Conservation (phyloP, 2,888 invertebrate genomes). For the Xanthia icteritia region DNA sequence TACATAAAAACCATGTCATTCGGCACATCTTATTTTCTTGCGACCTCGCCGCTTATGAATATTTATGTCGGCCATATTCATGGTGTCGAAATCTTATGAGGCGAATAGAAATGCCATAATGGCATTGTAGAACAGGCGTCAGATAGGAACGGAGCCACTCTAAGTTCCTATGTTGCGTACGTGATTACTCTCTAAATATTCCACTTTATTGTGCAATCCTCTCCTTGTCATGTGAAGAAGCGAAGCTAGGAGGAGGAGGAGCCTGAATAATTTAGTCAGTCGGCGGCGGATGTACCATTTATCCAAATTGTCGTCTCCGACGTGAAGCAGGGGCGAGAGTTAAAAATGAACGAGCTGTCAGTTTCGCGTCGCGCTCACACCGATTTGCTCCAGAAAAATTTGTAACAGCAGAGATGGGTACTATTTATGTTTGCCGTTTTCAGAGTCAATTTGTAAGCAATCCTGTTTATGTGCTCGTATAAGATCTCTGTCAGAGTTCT, state of each 20-base stretch:
- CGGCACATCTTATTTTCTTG: conserved; percentile 28
- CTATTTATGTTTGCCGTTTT: conserved; percentile 75
- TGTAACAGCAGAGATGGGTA: conserved; percentile 69
- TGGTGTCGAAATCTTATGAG: conserved; percentile 70
- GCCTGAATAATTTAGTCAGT: conserved; percentile 86
- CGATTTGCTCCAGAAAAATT: conserved; percentile 73
- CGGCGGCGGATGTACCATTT: conserved; percentile 86
- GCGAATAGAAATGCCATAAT: conserved; percentile 78
- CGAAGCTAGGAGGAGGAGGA: conserved; percentile 79
- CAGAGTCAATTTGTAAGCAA: conserved; percentile 70
- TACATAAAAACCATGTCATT: conserved; percentile 18
- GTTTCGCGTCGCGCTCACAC: conserved; percentile 75
- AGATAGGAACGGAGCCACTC: conserved; percentile 72
- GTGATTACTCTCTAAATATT: conserved; percentile 89
- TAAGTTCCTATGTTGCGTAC: conserved; percentile 78
- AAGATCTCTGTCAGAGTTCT: conserved; percentile 35
- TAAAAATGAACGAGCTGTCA: conserved; percentile 86
- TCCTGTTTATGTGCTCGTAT: conserved; percentile 50
- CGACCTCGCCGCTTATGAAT: conserved; percentile 48
- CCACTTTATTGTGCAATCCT: conserved; percentile 87
- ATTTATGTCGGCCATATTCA: conserved; percentile 70
- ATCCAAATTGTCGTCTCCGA: conserved; percentile 86
- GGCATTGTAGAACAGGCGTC: conserved; percentile 71
- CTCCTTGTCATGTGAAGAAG: conserved; percentile 85
- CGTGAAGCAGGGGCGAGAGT: conserved; percentile 77